These are phyloP conservation scores for Poeciliopsis occidentalis DNA, from an alignment of 2,113 vertebrate genomes.

Conservation along the genomic window DNA sequence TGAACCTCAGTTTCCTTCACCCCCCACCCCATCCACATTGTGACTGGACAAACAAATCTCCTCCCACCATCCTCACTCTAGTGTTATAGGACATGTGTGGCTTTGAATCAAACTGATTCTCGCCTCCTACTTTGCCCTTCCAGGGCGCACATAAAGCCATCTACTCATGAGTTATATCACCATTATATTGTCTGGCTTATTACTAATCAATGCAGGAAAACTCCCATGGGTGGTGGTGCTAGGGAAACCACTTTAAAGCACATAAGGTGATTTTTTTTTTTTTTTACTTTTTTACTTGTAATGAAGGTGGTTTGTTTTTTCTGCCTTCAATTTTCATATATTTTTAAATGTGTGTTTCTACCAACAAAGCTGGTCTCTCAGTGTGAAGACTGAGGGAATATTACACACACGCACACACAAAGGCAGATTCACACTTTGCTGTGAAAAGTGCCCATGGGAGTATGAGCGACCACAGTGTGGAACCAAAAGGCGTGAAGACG, in stretches of 20 bases:
- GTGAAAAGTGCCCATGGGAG: slow-evolving; percentile 66
- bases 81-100: slow-evolving; percentile 36
- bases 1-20: slow-evolving; percentile 10
- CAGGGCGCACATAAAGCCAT: slow-evolving; percentile 60
- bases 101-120: slow-evolving; percentile 39
- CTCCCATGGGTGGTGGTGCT: slow-evolving; percentile 42
- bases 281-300: slow-evolving; percentile 7
- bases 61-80: slow-evolving; percentile 22
- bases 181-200: slow-evolving; percentile 74
- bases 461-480: slow-evolving; percentile 71
- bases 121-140: slow-evolving; percentile 48
- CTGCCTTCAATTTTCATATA: not conserved
- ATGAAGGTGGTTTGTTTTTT: slow-evolving; percentile 33
- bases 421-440: slow-evolving; percentile 50
- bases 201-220: slow-evolving; percentile 74
- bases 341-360: slow-evolving; percentile 33
- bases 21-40: not conserved
- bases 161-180: slow-evolving; percentile 70
- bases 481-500: slow-evolving; percentile 70
- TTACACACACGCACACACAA: slow-evolving; percentile 5
- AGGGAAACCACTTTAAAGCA: slow-evolving; percentile 29
- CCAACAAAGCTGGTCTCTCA: slow-evolving; percentile 28
- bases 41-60: slow-evolving; percentile 21
- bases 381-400: slow-evolving; percentile 45
- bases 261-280: not conserved